Evolutionary conservation across 1,140 invertebrate genomes (phyloP), one percentile per base, ranked within the genome.

Genomic region (Coelopa frigida): DNA sequence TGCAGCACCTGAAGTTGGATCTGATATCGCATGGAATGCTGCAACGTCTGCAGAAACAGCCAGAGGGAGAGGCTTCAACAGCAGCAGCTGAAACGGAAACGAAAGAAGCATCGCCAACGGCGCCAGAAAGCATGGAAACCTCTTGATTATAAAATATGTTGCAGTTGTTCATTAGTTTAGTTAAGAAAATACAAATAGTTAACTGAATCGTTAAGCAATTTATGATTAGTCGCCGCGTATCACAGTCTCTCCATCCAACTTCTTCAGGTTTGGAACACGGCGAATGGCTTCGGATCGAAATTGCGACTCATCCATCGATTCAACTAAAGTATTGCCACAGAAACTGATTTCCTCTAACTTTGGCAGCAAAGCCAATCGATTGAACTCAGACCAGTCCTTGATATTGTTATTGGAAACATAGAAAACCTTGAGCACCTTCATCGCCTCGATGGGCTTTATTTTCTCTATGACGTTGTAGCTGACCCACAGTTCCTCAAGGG

Each of bases 381-480:
- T 77, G 50, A 94, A 87, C 70, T 96, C 92, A 6, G 70, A 75
- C 89, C 88, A 92, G 44, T 95, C 92, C 61, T 89, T 89, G 0
- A 95, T 80, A 22, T 82, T 63, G 67, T 96, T 96, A 56, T 94
- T 89, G 14, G 88, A 88, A 75, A 93, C 85, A 56, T 91, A 89
- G 2, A 92, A 70, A 0, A 90, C 83, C 56, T 79, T 82, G 0
- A 96, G 70, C 54, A 85, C 92, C 58, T 84, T 88, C 58, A 96
- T 73, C 3, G 78, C 78, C 24, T 81, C 81, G 5, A 95, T 77
- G 0, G 89, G 89, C 73, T 94, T 95, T 46, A 93, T 73, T 73
- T 94, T 95, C 63, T 96, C 92, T 51, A 97, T 88, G 14, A 81
- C 75, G 70, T 97, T 97, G 62, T 95, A 96, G 0, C 91, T 95